These are phyloP conservation scores for Agrotis clavis DNA, from an alignment of 2,888 invertebrate genomes.

Conservation along the genomic window DNA sequence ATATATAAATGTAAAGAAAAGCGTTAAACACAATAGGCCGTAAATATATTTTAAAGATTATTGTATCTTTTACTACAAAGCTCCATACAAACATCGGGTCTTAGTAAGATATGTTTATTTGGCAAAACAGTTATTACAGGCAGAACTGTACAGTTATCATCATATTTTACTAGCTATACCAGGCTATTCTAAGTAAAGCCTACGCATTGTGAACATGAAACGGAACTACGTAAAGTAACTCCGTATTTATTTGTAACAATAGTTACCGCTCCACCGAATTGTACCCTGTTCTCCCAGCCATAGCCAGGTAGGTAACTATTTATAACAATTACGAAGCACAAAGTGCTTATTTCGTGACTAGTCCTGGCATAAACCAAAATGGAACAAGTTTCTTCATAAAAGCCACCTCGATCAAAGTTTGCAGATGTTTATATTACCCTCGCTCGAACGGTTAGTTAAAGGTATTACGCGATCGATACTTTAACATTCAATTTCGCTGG, in stretches of 20 bases:
- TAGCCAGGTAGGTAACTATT: not conserved
- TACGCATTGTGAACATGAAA: not conserved
- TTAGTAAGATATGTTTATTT: slow-evolving; percentile 7
- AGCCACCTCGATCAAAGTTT: slow-evolving; percentile 41
- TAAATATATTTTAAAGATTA: slow-evolving; percentile 13
- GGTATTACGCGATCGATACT: slow-evolving; percentile 50
- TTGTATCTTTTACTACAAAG: not conserved
- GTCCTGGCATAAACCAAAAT: slow-evolving; percentile 34
- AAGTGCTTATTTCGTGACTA: slow-evolving; percentile 11
- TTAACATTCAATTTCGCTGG: slow-evolving; percentile 40
- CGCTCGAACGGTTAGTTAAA: slow-evolving; percentile 56
- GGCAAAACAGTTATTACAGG: not conserved
- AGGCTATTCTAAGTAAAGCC: not conserved
- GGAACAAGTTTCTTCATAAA: slow-evolving; percentile 48
- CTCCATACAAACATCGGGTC: not conserved
- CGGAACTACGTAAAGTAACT: not conserved
- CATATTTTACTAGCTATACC: not conserved
- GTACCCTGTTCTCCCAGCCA: not conserved
- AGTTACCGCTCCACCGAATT: not conserved
- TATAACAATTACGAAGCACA: slow-evolving; percentile 21
- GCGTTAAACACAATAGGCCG: not conserved
- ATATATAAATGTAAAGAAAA: not conserved
- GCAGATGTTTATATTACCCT: slow-evolving; percentile 54
- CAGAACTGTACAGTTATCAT: not conserved
- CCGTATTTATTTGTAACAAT: not conserved